Evolutionary conservation across 2,113 vertebrate genomes (phyloP).

Genomic region (Bubo scandiacus): DNA sequence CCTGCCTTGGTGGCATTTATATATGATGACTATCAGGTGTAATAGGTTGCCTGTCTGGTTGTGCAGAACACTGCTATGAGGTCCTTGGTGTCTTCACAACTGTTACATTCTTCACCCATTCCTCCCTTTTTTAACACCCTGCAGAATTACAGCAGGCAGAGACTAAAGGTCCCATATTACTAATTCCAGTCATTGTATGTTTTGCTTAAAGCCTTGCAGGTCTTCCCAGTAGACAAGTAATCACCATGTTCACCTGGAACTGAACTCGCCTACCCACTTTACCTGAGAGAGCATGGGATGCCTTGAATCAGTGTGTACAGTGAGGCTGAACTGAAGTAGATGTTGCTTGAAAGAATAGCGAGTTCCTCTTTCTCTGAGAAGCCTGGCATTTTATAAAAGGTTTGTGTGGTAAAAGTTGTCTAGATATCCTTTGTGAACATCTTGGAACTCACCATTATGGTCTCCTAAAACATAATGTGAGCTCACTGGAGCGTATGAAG

Average conservation of each 20-base stretch:
- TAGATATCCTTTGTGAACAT: background rate
- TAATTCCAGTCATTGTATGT: background rate
- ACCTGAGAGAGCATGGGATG: background rate
- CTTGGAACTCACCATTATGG: background rate
- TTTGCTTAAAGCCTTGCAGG: background rate
- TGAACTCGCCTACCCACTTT: background rate
- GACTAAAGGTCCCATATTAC: background rate
- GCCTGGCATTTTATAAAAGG: background rate
- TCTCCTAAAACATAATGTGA: background rate
- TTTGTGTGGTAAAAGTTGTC: background rate
- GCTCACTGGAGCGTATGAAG: background rate
- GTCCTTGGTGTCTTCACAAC: background rate
- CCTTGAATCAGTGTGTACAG: background rate
- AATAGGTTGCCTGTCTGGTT: background rate
- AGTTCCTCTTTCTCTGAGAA: background rate
- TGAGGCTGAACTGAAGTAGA: background rate
- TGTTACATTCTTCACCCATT: background rate
- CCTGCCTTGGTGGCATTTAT: background rate
- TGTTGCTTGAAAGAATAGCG: background rate
- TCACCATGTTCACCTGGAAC: background rate
- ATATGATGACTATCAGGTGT: background rate
- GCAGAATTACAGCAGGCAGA: background rate
- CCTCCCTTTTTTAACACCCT: background rate
- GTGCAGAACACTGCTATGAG: background rate
- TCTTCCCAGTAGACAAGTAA: background rate